Evolutionary conservation across 2,797 vertebrate genomes (phyloP).

Genomic region (Spinibarbus caldwelli): DNA sequence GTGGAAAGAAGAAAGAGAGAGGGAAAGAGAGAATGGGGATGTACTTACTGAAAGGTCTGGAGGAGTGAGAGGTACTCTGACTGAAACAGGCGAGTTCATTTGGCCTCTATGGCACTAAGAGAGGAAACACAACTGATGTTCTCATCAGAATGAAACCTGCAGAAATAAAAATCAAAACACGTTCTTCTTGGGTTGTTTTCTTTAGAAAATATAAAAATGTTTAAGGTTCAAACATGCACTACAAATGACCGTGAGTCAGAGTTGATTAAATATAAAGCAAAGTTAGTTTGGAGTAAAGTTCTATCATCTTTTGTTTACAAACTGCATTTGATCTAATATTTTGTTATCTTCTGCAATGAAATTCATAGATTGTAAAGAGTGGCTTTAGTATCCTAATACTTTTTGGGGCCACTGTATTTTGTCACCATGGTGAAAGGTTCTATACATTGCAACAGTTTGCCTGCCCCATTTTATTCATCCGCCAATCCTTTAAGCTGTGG

Average conservation of each 20-base stretch:
- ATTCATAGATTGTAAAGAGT: neutral
- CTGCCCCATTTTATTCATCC: slow-evolving; percentile 69
- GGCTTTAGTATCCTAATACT: neutral
- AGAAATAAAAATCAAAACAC: slow-evolving; percentile 12
- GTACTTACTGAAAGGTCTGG: slow-evolving; percentile 62
- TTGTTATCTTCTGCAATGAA: neutral
- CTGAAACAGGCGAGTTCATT: slow-evolving; percentile 64
- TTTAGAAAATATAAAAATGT: slow-evolving; percentile 19
- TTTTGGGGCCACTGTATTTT: slow-evolving; percentile 20
- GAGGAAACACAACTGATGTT: slow-evolving; percentile 53
- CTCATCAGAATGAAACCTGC: slow-evolving; percentile 60
- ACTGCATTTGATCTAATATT: neutral
- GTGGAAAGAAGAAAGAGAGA: neutral
- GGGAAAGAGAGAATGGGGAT: neutral
- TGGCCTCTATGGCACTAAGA: slow-evolving; percentile 61
- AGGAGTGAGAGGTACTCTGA: slow-evolving; percentile 66
- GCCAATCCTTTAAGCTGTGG: slow-evolving; percentile 66
- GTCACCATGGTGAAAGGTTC: slow-evolving; percentile 49
- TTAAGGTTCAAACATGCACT: neutral
- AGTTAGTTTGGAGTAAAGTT: too few species aligned
- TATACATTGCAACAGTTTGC: slow-evolving; percentile 67
- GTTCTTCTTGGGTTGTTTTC: too few species aligned
- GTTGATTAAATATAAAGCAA: too few species aligned
- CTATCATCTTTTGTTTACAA: too few species aligned
- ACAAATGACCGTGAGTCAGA: neutral